Base-by-base conservation (phyloP, 92 coral and sea anemone species). In the Pocillopora meandrina region DNA sequence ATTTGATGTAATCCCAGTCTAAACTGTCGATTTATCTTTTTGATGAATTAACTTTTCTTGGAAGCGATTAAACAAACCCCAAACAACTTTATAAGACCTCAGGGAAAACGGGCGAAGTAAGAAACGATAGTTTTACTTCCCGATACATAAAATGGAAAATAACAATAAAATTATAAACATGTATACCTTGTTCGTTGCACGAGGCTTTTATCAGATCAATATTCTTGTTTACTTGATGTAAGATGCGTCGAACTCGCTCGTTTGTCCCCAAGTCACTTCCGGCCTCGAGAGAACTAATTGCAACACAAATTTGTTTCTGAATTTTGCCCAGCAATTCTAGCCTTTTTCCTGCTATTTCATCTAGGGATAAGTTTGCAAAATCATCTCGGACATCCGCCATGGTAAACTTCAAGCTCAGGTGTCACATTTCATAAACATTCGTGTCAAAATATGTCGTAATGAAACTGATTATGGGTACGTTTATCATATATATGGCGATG, bases 151-250 rank as follows among this genome's bases (percentile, higher is more conserved):
- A 42, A 31, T 5, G 26, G 19, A 73, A 62, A 15, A 23, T 31
- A 2, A 14, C 19, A 52, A 10, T 19, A 26, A 18, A 71, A 17
- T 18, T 75, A 34, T 10, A 33, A 2, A 19, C 34, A 16, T 3
- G 21, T 16, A 2, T 75, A 84, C 88, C 88, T 84, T 84, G 71
- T 10, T 77, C 88, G 5, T 67, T 76, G 62, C 82, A 85, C 33
- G 89, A 77, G 14, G 65, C 80, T 74, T 84, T 89, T 36, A 89
- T 75, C 47, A 52, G 52, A 47, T 59, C 89, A 26, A 89, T 42
- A 64, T 85, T 80, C 36, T 61, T 52, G 83, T 71, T 61, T 19
- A 76, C 83, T 65, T 76, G 81, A 31, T 67, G 13, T 67, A 89
- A 67, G 42, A 76, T 74, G 3, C 10, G 17, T 15, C 71, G 21